Evolutionary conservation across 2,888 invertebrate species (phyloP).

Genomic region (Eupsilia transversa): DNA sequence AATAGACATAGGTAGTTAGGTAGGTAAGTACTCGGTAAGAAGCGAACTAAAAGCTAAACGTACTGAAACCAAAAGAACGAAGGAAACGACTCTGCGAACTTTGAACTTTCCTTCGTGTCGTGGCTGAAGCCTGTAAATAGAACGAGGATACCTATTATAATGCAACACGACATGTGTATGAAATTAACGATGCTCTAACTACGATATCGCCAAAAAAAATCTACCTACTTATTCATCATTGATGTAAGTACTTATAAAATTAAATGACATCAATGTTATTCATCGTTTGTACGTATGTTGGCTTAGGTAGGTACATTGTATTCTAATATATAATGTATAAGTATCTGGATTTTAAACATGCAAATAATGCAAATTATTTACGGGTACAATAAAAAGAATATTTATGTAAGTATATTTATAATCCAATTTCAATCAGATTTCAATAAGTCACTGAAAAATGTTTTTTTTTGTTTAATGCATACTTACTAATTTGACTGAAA

Average conservation of each 20-base stretch:
- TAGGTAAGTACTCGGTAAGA: too few species aligned
- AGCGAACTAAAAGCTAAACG: conserved; percentile 9
- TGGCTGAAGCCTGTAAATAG: conserved; percentile 33
- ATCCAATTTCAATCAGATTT: too few species aligned
- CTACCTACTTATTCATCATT: too few species aligned
- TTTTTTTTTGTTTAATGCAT: neutral
- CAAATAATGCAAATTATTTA: neutral
- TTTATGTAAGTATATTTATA: too few species aligned
- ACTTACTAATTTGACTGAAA: too few species aligned
- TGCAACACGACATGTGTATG: neutral
- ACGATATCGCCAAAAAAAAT: neutral
- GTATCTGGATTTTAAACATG: neutral
- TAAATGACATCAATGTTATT: too few species aligned
- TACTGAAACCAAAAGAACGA: conserved; percentile 33
- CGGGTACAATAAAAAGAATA: too few species aligned
- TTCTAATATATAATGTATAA: too few species aligned
- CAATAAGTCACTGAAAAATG: neutral
- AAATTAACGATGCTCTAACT: conserved; percentile 3
- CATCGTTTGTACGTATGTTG: neutral
- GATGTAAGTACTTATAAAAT: too few species aligned
- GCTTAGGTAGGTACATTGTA: too few species aligned
- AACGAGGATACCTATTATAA: conserved; percentile 15
- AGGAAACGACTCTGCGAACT: conserved; percentile 34
- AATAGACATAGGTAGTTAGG: conserved; percentile 1
- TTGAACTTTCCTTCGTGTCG: conserved; percentile 44